Conservation (phyloP, 2,797 vertebrate species). For the Lutjanus argentimaculatus region DNA sequence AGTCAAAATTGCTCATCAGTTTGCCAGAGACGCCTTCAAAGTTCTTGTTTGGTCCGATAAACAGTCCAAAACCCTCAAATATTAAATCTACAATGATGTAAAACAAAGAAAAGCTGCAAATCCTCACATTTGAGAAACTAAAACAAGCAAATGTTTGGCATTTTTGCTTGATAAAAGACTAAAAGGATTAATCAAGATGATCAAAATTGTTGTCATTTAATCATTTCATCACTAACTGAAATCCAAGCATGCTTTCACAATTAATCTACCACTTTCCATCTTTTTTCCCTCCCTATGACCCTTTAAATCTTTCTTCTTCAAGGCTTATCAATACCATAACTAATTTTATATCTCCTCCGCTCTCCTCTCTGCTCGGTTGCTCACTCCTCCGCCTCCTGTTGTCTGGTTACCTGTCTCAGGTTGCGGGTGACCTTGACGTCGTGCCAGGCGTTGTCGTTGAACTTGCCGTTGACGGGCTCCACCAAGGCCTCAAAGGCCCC, state of each 20-base stretch:
- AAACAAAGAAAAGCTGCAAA: constrained; percentile 16
- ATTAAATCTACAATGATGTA: constrained; percentile 1
- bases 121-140: constrained; percentile 8
- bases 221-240: constrained; percentile 20
- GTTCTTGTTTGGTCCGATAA: background rate
- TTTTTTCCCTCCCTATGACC: background rate
- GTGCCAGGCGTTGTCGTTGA: constrained; percentile 99
- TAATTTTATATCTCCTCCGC: constrained; percentile 16
- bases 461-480: constrained; percentile 99
- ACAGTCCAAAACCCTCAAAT: background rate
- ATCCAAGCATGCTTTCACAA: constrained; percentile 22
- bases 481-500: constrained; percentile 99
- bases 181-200: background rate
- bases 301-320: constrained; percentile 10
- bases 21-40: background rate
- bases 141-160: constrained; percentile 16
- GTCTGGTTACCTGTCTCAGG: constrained; percentile 99
- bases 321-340: constrained; percentile 10
- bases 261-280: background rate
- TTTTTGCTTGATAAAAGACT: background rate
- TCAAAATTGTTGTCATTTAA: background rate
- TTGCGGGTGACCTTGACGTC: constrained; percentile 99
- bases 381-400: constrained; percentile 77
- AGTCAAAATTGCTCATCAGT: background rate
- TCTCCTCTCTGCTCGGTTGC: constrained; percentile 4